Evolutionary conservation across 2,888 invertebrate genomes (phyloP), one percentile per base, ranked within the genome.

Genomic region (Pollenia griseotomentosa): DNA sequence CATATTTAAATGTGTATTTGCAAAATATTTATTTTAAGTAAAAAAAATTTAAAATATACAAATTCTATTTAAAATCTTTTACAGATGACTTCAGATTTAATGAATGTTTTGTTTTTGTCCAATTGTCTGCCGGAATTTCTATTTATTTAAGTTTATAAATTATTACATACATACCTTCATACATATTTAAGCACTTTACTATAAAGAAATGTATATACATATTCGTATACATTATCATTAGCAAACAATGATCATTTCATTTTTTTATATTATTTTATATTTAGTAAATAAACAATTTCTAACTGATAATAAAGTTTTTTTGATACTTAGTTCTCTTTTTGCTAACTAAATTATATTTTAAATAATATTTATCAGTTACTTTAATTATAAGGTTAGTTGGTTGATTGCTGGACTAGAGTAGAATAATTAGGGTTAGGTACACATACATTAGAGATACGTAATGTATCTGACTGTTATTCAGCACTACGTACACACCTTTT

Each of bases 261-360:
- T 19, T 10, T 19, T 33, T 9, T 12, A 23, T 59, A 48, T 16
- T 10, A 68, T 63, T 66, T 53, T 57, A 40, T 73, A 59, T 53
- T 51, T 66, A 66, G 46, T 66, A 80, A 77, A 81, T 65, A 68
- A 74, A 81, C 14, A 65, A 48, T 68, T 83, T 57, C 33, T 61
- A 51, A 71, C 75, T 77, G 86, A 86, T 86, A 86, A 86, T n/a
- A 42, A 33, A 16, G 8, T 59, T 73, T 55, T 70, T 59, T 51
- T 46, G 33, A 11, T 65, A 19, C 46, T 19, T 19, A 46, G 11
- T 65, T 80, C 33, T 46, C 2, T 77, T 75, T 78, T 71, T 65
- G 70, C 77, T 73, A 81, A 77, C 70, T 83, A 83, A 80, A 79
- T 80, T 83, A 40, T 79, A 74, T 75, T 83, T 55, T n/a, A 86